Evolutionary conservation across 2,888 invertebrate genomes (phyloP).

Genomic region (Campoletis raptor): DNA sequence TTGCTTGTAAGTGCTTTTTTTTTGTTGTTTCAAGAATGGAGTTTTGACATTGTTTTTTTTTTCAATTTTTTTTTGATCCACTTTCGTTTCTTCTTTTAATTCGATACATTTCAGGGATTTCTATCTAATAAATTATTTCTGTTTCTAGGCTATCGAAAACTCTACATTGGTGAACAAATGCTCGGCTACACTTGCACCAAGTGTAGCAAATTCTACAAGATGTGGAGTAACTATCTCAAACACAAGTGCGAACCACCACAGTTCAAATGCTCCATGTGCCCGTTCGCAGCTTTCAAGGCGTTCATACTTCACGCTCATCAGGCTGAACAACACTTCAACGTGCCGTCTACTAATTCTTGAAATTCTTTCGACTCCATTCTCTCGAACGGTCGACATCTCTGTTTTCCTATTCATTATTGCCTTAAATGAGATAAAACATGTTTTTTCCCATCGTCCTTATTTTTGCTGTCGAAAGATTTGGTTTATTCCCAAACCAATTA

Average conservation of each 20-base stretch:
- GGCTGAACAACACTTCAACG: constrained; percentile 84
- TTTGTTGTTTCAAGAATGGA: constrained; percentile 67
- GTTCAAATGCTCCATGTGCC: constrained; percentile 83
- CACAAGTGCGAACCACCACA: constrained; percentile 84
- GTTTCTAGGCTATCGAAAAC: constrained; percentile 84
- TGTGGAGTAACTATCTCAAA: constrained; percentile 85
- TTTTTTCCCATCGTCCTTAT: background rate
- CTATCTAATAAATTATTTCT: constrained; percentile 71
- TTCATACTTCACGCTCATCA: constrained; percentile 85
- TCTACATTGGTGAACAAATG: constrained; percentile 84
- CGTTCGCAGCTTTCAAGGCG: constrained; percentile 84
- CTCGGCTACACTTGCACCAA: constrained; percentile 84
- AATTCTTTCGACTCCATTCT: background rate
- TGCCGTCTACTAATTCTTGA: constrained; percentile 81
- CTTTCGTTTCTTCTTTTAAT: constrained; percentile 30
- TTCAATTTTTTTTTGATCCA: background rate
- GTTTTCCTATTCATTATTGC: constrained; percentile 37
- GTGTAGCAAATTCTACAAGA: constrained; percentile 85
- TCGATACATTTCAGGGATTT: constrained; percentile 22
- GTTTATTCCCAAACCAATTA: background rate
- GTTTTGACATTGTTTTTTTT: constrained; percentile 63
- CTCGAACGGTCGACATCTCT: background rate
- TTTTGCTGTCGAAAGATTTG: background rate
- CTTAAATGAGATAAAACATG: background rate
- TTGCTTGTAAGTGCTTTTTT: constrained; percentile 64